Base-by-base conservation (phyloP, 2,888 invertebrate species). In the Leptodirus hochenwartii region DNA sequence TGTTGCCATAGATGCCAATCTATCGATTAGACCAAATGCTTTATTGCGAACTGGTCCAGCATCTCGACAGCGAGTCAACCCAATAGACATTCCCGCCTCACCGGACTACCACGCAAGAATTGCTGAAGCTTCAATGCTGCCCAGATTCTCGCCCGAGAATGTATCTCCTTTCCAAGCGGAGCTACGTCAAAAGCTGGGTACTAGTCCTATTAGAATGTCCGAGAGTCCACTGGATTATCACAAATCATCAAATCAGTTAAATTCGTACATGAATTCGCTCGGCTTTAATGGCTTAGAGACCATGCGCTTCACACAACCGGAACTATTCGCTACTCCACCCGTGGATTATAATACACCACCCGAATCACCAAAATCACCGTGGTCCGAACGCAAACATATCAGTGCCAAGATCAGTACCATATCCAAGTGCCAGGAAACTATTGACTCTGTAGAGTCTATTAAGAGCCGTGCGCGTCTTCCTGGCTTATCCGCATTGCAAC, bases 21-120 rank as follows among this genome's bases (percentile, higher is more conserved):
- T 38, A 11, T 43, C 44, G 14, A 39, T 40, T 8, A 47, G 47
- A 32, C 52, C 52, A 5, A 40, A 45, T 22, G 42, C 47, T 15
- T 44, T 46, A 4, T 46, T 50, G 3, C 56, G 61, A 34, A 56
- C 60, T 2, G 63, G 63, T 1, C 59, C 65, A 0, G 61, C 62
- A 3, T 50, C 62, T 1, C 49, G 68, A 15, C 69, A 69, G 43
- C 53, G 68, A 13, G 54, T 67, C 17, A 47, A 62, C 42, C 68
- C 69, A 1, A 59, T 64, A 33, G 65, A 68, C 40, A 55, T 67
- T 27, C 54, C 59, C 3, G 46, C 47, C 15, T 49, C 55, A 29
- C 53, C 56, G 4, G 54, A 53, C 14, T 39, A 45, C 26, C 34
- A 36, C 5, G 43, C 38, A 28, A 40, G 35, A 8, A 40, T 40